Evolutionary conservation across 2,888 invertebrate species (phyloP), one percentile per base, ranked within the genome.

Genomic region (Sinotaia quadrata): DNA sequence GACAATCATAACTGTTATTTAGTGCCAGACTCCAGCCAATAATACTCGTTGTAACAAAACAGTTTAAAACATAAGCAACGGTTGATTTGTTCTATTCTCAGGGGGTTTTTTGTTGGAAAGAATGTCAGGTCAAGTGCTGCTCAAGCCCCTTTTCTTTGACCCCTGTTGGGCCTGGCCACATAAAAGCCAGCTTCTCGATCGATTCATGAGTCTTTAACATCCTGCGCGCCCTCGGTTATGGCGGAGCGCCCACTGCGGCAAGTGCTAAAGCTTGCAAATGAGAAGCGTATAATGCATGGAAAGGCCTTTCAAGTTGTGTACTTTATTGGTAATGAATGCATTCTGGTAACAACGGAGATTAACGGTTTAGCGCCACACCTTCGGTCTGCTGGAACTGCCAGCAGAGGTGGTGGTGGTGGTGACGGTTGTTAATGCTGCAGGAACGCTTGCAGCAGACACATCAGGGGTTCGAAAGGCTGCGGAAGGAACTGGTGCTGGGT

Each of bases 181-280:
- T 63, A 21, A 63, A 52, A 54, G 2, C 41, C 47, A 8, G 27
- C 4, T 12, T 37, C 34, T 37, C 54, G 36, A 29, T 34, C 63
- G 21, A 52, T 54, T 21, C 34, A 52, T 10, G 54, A 29, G 54
- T 29, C 56, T 56, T 56, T 34, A 18, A 52, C 56, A 49, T 18
- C n/a, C 21, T 21, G 60, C 33, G 44, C n/a, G 61, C 18, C 21
- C 10, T 2, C 36, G 21, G 56, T 54, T 65, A 41, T 41, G 10
- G 44, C 8, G n/a, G 56, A 56, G 52, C 36, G 54, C 56, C 29
- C 36, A 34, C 54, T 10, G 41, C 1, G 54, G 34, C 52, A 63
- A 63, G 54, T 31, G 54, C 12, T 31, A 44, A 54, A 37, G 63
- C 29, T 52, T 63, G 63, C 63, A 63, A 63, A 63, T 63, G 63